These are phyloP conservation scores for Latrodectus geometricus DNA, from an alignment of 1,140 invertebrate genomes.

Conservation along the genomic window DNA sequence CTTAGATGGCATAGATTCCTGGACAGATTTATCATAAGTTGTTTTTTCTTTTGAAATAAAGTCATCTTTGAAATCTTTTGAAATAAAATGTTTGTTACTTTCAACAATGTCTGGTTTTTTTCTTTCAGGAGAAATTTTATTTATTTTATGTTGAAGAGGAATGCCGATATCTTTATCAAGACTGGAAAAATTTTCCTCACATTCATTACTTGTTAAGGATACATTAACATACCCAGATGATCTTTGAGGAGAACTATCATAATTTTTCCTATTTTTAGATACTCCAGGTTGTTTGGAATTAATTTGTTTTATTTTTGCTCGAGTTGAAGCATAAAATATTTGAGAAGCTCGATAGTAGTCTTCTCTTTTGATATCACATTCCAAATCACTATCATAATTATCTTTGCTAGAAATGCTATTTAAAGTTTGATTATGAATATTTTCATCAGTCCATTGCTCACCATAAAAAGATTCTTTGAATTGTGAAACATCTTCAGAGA, in stretches of 20 bases:
- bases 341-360: slow-evolving; percentile 64
- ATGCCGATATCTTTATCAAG: slow-evolving; percentile 60
- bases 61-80: no score
- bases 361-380: slow-evolving; percentile 61
- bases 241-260: background rate
- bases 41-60: no score
- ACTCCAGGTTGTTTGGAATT: background rate
- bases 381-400: slow-evolving; percentile 31
- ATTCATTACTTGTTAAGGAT: background rate
- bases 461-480: background rate
- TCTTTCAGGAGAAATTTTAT: slow-evolving; percentile 4
- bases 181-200: background rate
- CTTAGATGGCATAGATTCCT: background rate
- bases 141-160: slow-evolving; percentile 2
- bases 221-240: slow-evolving; percentile 30
- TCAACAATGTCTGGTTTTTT: slow-evolving; percentile 13
- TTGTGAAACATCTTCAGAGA: background rate
- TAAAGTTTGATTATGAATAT: slow-evolving; percentile 34
- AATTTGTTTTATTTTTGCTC: slow-evolving; percentile 26
- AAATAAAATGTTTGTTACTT: background rate
- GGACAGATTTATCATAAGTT: background rate
- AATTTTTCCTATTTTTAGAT: background rate
- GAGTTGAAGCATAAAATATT: slow-evolving; percentile 61
- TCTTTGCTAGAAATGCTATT: slow-evolving; percentile 17
- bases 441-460: slow-evolving; percentile 6